Evolutionary conservation across 2,888 invertebrate genomes (phyloP), one percentile per base, ranked within the genome.

Genomic region (Dryobota labecula): DNA sequence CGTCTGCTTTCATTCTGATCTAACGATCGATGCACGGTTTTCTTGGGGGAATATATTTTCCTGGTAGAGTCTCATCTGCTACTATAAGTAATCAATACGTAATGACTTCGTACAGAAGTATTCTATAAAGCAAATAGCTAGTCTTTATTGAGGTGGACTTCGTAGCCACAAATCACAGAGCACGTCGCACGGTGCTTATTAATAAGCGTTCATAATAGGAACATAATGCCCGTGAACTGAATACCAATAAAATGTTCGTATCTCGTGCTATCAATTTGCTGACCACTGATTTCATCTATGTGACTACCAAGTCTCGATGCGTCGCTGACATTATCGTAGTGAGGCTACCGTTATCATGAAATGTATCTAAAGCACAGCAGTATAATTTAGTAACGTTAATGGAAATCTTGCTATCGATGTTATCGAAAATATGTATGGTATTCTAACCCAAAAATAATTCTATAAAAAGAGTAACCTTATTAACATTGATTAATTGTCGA

Each of bases 161-260:
- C 49, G 53, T 20, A 57, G 43, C 27, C 38, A 63, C 64, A 74
- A 72, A 76, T 71, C 64, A 67, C 30, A 70, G 53, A 70, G 51
- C 38, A 69, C 54, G 57, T 70, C 49, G n/a, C 49, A 47, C 27
- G 18, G 15, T 43, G 57, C 56, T 62, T 80, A 69, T 82, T 79
- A 84, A 82, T 82, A 84, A 72, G 70, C 73, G 81, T 63, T 78
- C 70, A 68, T 68, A 84, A 76, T 70, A 73, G 56, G 68, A 64
- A 30, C 71, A 54, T 24, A 75, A 78, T 76, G 78, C 68, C 79
- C 86, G 69, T 86, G 86, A 83, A 72, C 83, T 74, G 80, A 87
- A 88, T 86, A 86, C 71, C 71, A 74, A 84, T 81, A 69, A 76
- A 77, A 65, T 58, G 58, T 58, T 64, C 51, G 62, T 72, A 73